Evolutionary conservation across 2,113 vertebrate genomes (phyloP).

Genomic region (Verasper variegatus): DNA sequence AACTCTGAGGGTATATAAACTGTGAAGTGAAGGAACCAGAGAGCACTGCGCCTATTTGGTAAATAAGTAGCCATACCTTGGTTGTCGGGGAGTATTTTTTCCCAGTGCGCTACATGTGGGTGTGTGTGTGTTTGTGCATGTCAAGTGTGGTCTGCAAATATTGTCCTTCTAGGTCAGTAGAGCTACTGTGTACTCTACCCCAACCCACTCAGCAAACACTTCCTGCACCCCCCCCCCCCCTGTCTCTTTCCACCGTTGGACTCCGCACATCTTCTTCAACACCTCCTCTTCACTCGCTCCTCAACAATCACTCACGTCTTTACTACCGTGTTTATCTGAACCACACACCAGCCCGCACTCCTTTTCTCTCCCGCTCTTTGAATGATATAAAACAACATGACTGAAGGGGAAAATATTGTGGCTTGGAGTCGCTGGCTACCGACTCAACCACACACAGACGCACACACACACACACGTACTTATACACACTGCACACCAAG

Average conservation of each 20-base stretch:
- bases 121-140: slow-evolving; percentile 46
- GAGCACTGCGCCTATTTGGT: slow-evolving; percentile 27
- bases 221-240: slow-evolving; percentile 26
- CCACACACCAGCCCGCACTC: slow-evolving; percentile 34
- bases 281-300: slow-evolving; percentile 30
- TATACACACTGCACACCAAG: slow-evolving; percentile 46
- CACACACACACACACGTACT: slow-evolving; percentile 33
- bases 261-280: slow-evolving; percentile 18
- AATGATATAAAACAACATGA: slow-evolving; percentile 78
- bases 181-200: slow-evolving; percentile 76
- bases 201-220: slow-evolving; percentile 75
- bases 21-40: background rate
- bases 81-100: slow-evolving; percentile 25
- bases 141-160: slow-evolving; percentile 74
- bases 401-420: slow-evolving; percentile 78
- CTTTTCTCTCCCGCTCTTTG: slow-evolving; percentile 47
- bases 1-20: background rate
- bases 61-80: slow-evolving; percentile 34
- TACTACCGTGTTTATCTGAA: slow-evolving; percentile 58
- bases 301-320: slow-evolving; percentile 43
- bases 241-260: slow-evolving; percentile 8
- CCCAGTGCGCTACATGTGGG: slow-evolving; percentile 43
- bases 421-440: slow-evolving; percentile 70
- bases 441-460: slow-evolving; percentile 57
- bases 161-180: slow-evolving; percentile 76